These are phyloP conservation scores for Branchipolynoe longqiensis DNA, from an alignment of 2,888 invertebrate species.

Conservation along the genomic window DNA sequence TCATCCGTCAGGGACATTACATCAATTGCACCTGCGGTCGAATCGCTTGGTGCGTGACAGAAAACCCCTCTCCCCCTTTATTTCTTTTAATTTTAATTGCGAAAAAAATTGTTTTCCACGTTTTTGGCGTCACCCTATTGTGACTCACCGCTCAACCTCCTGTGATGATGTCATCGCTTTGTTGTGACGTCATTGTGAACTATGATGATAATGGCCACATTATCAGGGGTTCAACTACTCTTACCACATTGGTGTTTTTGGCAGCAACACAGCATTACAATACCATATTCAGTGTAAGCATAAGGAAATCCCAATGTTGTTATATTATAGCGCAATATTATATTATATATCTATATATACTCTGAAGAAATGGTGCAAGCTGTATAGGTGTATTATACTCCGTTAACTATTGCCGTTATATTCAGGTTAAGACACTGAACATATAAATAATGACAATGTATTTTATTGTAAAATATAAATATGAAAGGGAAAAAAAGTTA, in stretches of 20 bases:
- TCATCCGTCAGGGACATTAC: too few relatives aligned
- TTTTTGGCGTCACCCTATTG: slow-evolving; percentile 25
- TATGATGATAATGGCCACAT: neutral
- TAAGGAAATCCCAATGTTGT: neutral
- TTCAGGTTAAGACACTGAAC: too few relatives aligned
- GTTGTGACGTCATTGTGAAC: neutral
- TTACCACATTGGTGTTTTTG: slow-evolving; percentile 16
- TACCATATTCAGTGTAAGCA: neutral
- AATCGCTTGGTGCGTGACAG: too few relatives aligned
- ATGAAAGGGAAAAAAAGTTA: neutral
- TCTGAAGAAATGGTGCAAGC: slow-evolving; percentile 16
- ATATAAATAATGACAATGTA: neutral
- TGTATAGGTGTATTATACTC: slow-evolving; percentile 27
- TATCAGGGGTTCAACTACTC: slow-evolving; percentile 40
- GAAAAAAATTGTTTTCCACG: too few relatives aligned
- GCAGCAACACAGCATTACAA: slow-evolving; percentile 51
- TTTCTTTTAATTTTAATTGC: too few relatives aligned
- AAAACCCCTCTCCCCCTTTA: too few relatives aligned
- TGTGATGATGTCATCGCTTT: slow-evolving; percentile 19
- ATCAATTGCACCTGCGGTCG: too few relatives aligned
- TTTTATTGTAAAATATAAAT: neutral
- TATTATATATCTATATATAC: neutral
- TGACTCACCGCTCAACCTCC: neutral
- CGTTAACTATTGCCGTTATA: slow-evolving; percentile 24
- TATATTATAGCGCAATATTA: neutral